These are phyloP conservation scores for Esox lucius DNA, from an alignment of 2,797 vertebrate species.

Conservation along the genomic window DNA sequence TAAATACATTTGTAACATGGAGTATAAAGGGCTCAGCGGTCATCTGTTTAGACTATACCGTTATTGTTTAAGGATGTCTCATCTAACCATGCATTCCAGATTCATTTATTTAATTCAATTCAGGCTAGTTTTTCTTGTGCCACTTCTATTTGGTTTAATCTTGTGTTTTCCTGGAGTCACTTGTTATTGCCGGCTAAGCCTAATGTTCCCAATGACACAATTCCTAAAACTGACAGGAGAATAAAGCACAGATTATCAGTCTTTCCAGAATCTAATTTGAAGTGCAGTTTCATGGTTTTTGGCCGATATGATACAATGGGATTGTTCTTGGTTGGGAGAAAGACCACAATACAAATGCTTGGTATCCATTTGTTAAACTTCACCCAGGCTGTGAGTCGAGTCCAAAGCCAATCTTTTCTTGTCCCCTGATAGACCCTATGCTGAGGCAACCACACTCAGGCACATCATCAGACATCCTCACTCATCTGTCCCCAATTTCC, in stretches of 20 bases:
- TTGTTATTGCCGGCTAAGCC: constrained; percentile 1
- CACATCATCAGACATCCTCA: constrained; percentile 37
- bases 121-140: background rate
- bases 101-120: background rate
- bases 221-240: constrained; percentile 2
- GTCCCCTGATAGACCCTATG: constrained; percentile 48
- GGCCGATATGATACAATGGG: constrained; percentile 2
- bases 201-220: constrained; percentile 9
- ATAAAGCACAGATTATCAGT: background rate
- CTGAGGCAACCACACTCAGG: constrained; percentile 36
- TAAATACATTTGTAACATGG: background rate
- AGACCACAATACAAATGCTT: constrained; percentile 15
- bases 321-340: constrained; percentile 34
- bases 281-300: background rate
- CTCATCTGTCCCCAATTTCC: constrained; percentile 40
- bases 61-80: background rate
- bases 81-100: background rate
- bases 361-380: constrained; percentile 18
- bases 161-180: background rate
- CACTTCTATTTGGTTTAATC: background rate
- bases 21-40: background rate
- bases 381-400: constrained; percentile 56
- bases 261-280: background rate
- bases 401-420: constrained; percentile 32
- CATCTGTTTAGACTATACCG: background rate